These are phyloP conservation scores for Helicolenus hilgendorfi DNA, from an alignment of 2,797 vertebrate species.

Conservation along the genomic window DNA sequence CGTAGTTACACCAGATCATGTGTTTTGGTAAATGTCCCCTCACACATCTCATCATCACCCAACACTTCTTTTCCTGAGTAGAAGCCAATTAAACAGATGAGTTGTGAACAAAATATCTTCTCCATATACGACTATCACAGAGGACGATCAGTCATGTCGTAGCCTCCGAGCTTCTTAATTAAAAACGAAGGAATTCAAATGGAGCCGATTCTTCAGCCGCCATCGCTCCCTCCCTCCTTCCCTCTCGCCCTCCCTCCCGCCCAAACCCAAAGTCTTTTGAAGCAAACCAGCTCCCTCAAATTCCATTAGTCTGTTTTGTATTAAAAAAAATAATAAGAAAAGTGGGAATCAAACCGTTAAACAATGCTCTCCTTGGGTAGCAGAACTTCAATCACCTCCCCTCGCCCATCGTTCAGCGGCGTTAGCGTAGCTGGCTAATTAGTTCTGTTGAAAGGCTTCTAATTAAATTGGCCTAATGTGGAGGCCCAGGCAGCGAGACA, in stretches of 20 bases:
- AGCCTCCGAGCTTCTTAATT: constrained; percentile 57
- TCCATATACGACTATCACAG: constrained; percentile 35
- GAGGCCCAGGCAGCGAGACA: constrained; percentile 31
- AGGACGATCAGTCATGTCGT: constrained; percentile 51
- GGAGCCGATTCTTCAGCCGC: constrained; percentile 31
- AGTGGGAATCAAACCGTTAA: constrained; percentile 72
- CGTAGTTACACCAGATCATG: constrained; percentile 8
- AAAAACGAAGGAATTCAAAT: constrained; percentile 52
- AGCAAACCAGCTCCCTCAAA: constrained; percentile 61
- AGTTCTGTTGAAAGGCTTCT: constrained; percentile 87
- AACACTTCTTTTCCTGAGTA: neutral
- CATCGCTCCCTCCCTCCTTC: neutral
- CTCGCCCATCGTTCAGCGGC: constrained; percentile 75
- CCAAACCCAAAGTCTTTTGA: constrained; percentile 39
- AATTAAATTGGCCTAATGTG: constrained; percentile 88
- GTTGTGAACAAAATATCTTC: constrained; percentile 42
- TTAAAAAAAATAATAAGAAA: constrained; percentile 28
- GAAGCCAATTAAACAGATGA: constrained; percentile 47
- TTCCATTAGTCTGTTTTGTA: constrained; percentile 80
- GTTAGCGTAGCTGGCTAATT: constrained; percentile 78
- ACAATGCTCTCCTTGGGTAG: constrained; percentile 79
- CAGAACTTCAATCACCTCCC: constrained; percentile 82
- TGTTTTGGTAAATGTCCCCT: constrained; percentile 24
- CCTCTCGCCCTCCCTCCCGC: neutral
- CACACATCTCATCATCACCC: neutral